phyloP scores from a whole-genome alignment of 2,888 invertebrate species.

The Folsomia candida region DNA sequence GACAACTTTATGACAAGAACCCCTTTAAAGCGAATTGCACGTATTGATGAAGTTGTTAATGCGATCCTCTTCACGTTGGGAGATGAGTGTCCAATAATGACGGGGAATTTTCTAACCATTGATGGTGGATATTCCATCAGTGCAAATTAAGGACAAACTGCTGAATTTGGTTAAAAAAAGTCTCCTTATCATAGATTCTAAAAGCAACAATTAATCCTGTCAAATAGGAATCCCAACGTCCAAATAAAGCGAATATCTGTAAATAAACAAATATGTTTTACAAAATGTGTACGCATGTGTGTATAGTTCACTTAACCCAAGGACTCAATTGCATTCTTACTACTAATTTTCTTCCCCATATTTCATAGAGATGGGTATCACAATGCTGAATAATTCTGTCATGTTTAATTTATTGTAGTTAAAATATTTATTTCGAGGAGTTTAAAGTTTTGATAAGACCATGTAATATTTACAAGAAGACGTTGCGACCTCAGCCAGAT shows the following conservation, averaged over 20 bases:
- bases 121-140: constrained; percentile 31
- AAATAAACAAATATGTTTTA: too few relatives aligned
- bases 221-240: too few relatives aligned
- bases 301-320: too few relatives aligned
- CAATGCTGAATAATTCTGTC: too few relatives aligned
- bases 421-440: not conserved
- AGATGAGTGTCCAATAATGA: constrained; percentile 34
- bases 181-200: too few relatives aligned
- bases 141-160: constrained; percentile 33
- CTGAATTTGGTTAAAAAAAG: too few relatives aligned
- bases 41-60: constrained; percentile 28
- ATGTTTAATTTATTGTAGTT: not conserved
- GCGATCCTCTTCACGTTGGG: constrained; percentile 23
- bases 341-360: too few relatives aligned
- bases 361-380: too few relatives aligned
- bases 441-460: not conserved
- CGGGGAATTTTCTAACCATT: constrained; percentile 21
- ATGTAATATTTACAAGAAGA: not conserved
- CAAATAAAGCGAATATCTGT: too few relatives aligned
- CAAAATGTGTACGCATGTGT: too few relatives aligned
- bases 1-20: constrained; percentile 32
- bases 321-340: too few relatives aligned
- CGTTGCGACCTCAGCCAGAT: not conserved
- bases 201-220: too few relatives aligned
- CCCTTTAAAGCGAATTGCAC: constrained; percentile 27